Base-by-base conservation (phyloP, 1,140 invertebrate species). In the Apis florea region DNA sequence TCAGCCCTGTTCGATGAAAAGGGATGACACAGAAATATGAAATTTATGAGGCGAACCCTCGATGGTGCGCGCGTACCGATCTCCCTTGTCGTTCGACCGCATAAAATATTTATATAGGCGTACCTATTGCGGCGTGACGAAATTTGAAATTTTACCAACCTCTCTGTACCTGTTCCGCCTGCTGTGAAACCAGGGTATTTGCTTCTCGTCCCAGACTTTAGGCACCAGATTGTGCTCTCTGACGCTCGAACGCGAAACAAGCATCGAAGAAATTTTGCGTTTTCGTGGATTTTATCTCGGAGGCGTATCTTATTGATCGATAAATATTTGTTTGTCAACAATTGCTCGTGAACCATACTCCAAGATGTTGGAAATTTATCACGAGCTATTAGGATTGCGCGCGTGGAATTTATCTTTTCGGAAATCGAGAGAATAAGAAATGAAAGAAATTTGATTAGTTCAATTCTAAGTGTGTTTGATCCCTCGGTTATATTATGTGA, bases 51-150 rank as follows among this genome's bases (percentile, higher is more conserved):
- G 47, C 77, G 40, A 63, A 63, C 5, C 58, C 47, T 63, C 58
- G 49, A 53, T 13, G 75, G 47, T 31, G 31, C 54, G 54, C 74
- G 26, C 75, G 31, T 19, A 40, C 56, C 77, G 58, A 72, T 79
- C 77, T 72, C 68, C 56, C 56, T 63, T 31, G 77, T 54, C 77
- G 77, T 79, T 79, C 59, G 56, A 40, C 17, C 71, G 63, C 80
- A 83, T 87, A 87, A 86, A 87, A 87, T 87, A 87, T 86, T 86
- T 86, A 86, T 85, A 77, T 79, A 79, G 67, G 71, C 81, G 53
- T 64, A 72, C 31, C 83, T 72, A 79, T 76, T 79, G 74, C 71
- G 71, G 49, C 51, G 54, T 56, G 85, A 68, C 64, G 58, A 85
- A 85, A 86, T 86, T 86, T 85, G 85, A 86, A 85, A 85, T 85